These are phyloP conservation scores for Halocynthia aurantium DNA, from an alignment of 23 tunicate species.

Conservation along the genomic window DNA sequence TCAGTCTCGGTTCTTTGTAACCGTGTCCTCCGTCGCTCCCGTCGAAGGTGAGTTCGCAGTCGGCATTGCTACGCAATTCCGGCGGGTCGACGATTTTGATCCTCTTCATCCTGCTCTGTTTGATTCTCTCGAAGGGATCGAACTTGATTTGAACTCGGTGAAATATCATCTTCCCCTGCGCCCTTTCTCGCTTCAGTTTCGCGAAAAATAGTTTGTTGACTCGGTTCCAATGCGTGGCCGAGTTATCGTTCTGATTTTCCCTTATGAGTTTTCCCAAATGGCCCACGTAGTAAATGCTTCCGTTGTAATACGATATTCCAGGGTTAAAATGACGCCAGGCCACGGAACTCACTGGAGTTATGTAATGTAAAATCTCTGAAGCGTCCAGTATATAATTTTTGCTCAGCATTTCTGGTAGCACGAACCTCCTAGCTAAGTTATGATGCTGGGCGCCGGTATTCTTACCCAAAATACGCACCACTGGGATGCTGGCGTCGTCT, in stretches of 20 bases:
- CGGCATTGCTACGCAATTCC: neutral
- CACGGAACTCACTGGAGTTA: neutral
- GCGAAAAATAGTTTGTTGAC: slow-evolving; percentile 4
- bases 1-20: neutral
- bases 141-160: slow-evolving; percentile 4
- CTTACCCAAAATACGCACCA: too few relatives aligned
- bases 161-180: neutral
- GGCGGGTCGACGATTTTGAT: slow-evolving; percentile 1
- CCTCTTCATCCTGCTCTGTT: neutral
- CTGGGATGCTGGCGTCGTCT: too few relatives aligned
- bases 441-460: too few relatives aligned
- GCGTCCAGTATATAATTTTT: neutral
- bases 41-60: neutral
- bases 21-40: slow-evolving; percentile 5
- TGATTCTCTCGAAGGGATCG: neutral
- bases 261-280: slow-evolving; percentile 1
- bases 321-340: slow-evolving; percentile 7
- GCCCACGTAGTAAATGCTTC: neutral
- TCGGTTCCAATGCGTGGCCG: slow-evolving; percentile 3
- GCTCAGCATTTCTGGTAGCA: neutral
- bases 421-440: too few relatives aligned
- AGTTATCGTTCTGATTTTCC: neutral
- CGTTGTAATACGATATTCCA: neutral
- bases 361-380: neutral
- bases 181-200: neutral